These are phyloP conservation scores for Rhynchotus rufescens DNA, from an alignment of 2,797 vertebrate species.

Conservation along the genomic window DNA sequence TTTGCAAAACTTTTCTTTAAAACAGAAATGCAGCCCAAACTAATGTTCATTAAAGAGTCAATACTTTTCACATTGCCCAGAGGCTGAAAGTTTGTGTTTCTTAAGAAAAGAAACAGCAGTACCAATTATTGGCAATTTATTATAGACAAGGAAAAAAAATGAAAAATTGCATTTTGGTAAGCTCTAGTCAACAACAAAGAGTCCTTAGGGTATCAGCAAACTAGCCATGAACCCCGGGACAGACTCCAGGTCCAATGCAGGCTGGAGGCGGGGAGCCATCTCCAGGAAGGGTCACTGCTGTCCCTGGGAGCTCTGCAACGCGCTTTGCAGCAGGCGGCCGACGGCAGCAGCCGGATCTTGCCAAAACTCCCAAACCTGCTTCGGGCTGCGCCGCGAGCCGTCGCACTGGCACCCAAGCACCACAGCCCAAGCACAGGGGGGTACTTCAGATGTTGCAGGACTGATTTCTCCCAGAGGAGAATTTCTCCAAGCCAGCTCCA, in stretches of 20 bases:
- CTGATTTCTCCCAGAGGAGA: rapidly evolving
- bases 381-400: rapidly evolving
- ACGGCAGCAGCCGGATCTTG: not conserved
- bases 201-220: not conserved
- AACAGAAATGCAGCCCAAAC: too few relatives aligned
- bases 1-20: not conserved
- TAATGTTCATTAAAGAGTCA: not conserved
- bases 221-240: not conserved
- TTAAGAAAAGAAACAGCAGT: not conserved
- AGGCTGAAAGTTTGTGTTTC: not conserved
- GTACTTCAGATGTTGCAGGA: not conserved
- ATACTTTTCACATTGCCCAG: not conserved
- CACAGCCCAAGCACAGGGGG: too few relatives aligned
- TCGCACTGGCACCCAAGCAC: rapidly evolving
- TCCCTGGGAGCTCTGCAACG: not conserved
- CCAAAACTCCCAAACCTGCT: not conserved
- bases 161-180: not conserved
- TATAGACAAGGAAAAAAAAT: not conserved
- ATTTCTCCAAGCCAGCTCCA: not conserved
- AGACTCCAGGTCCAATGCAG: not conserved
- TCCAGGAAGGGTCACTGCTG: not conserved
- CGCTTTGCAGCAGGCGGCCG: not conserved
- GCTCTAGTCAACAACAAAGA: not conserved
- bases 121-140: not conserved
- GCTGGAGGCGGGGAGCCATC: rapidly evolving